These are phyloP conservation scores for Zygaena filipendulae DNA, from an alignment of 2,888 invertebrate species.

Conservation along the genomic window DNA sequence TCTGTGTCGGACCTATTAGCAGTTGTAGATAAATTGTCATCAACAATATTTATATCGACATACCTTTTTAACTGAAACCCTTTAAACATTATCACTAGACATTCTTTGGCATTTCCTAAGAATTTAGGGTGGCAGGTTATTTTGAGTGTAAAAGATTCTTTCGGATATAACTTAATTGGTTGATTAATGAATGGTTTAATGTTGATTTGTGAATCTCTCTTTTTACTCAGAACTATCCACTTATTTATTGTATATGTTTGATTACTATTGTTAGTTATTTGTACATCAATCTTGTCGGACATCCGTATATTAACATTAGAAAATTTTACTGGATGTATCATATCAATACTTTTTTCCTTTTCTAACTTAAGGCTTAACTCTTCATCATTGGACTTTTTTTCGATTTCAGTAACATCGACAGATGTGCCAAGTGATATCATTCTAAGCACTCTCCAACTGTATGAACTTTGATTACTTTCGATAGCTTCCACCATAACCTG, in stretches of 20 bases:
- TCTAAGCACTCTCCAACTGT: constrained; percentile 70
- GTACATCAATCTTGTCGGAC: constrained; percentile 25
- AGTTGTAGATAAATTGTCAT: constrained; percentile 18
- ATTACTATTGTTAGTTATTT: constrained; percentile 52
- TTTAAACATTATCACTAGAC: constrained; percentile 69
- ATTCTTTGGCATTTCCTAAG: constrained; percentile 71
- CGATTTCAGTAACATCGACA: too few relatives aligned
- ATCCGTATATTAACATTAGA: constrained; percentile 44
- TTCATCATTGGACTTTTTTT: too few relatives aligned
- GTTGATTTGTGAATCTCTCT: constrained; percentile 59
- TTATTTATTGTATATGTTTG: constrained; percentile 48
- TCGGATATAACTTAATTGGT: constrained; percentile 40
- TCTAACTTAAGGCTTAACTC: constrained; percentile 33
- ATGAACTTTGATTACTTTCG: constrained; percentile 74
- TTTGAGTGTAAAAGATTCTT: constrained; percentile 40
- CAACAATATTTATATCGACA: constrained; percentile 62
- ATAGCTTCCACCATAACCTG: constrained; percentile 73
- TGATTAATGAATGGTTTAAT: constrained; percentile 43
- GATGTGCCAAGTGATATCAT: constrained; percentile 29
- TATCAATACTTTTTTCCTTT: constrained; percentile 58
- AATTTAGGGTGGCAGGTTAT: constrained; percentile 68
- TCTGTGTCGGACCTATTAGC: constrained; percentile 1
- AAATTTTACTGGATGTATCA: constrained; percentile 63
- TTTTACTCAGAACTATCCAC: constrained; percentile 61
- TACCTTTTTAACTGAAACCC: constrained; percentile 71